Percentiles rank a stretch among this genome's conserved stretches.
Evolutionary conservation across 2,888 invertebrate species (phyloP).

Genomic region (Oxystoma pomonae): DNA sequence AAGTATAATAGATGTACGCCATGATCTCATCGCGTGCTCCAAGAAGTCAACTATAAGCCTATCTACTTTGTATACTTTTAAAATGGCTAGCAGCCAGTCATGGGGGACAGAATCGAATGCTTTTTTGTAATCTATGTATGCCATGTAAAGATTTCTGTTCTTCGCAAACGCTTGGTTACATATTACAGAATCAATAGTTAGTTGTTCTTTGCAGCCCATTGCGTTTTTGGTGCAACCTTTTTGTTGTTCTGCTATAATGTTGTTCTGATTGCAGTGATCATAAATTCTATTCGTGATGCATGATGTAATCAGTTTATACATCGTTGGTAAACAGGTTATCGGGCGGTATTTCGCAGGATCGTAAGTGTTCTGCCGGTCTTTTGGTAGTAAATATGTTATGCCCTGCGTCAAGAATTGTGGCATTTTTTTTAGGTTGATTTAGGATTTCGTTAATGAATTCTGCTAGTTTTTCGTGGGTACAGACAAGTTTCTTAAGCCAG

Average conservation of each 20-base stretch:
- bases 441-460: neutral
- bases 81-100: neutral
- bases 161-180: neutral
- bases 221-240: conserved; percentile 3
- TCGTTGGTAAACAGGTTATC: neutral
- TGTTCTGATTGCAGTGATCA: neutral
- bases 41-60: neutral
- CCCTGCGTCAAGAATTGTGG: neutral
- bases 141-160: conserved; percentile 2
- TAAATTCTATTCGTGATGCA: neutral
- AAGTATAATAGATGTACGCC: neutral
- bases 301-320: neutral
- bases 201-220: neutral
- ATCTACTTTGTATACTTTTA: neutral
- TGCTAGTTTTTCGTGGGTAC: neutral
- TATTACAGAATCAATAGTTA: conserved; percentile 1
- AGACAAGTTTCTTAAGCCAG: neutral
- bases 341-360: neutral
- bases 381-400: neutral
- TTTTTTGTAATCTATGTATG: conserved; percentile 5
- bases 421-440: neutral
- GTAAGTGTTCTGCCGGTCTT: neutral
- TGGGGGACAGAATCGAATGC: conserved; percentile 8
- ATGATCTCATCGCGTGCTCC: neutral
- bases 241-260: neutral